Base-by-base conservation (phyloP, 2,888 invertebrate species). In the Hermaeophaga mercurialis region DNA sequence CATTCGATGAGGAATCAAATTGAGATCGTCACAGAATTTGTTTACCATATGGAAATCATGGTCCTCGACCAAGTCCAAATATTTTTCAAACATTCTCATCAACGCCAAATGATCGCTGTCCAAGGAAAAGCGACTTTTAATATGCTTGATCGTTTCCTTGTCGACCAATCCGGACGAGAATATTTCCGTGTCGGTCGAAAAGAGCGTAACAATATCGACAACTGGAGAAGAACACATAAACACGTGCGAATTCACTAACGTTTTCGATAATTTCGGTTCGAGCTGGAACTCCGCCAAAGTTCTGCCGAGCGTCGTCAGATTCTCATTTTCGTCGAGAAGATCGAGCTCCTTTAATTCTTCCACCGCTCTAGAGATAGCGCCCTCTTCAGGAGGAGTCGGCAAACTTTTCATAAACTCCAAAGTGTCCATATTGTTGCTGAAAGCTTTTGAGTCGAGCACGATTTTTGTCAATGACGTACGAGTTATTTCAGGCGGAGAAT, bases 91-190 rank as follows among this genome's bases (percentile, higher is more conserved):
- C 6, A 87, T 69, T 72, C 80, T 75, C 66, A 83, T 80, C 9
- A 85, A 43, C 0, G 87, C 83, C 9, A 82, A 68, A 73, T 88
- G 87, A 71, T 89, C 89, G 2, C 88, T 88, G 0, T 76, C 78
- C 0, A 76, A 56, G 52, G 80, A 83, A 71, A 77, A 85, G 3
- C 73, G 64, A 1, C 71, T 67, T 71, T 87, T 88, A 0, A 80
- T 73, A 26, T 74, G 68, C 49, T 84, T 81, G 7, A 85, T 80
- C 64, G 74, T 74, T 6, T 78, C 77, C 61, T 81, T 81, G 39
- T 82, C 74, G 0, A 79, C 75, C 2, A 84, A 74, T 0, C 79
- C 75, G 33, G 80, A 78, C 0, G 67, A 56, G 66, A 87, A 87
- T 50, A 86, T 65, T 38, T 85, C 82, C 0, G 77, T 74, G 14